Evolutionary conservation across 2,797 vertebrate genomes (phyloP).

Genomic region (Hemibagrus guttatus): DNA sequence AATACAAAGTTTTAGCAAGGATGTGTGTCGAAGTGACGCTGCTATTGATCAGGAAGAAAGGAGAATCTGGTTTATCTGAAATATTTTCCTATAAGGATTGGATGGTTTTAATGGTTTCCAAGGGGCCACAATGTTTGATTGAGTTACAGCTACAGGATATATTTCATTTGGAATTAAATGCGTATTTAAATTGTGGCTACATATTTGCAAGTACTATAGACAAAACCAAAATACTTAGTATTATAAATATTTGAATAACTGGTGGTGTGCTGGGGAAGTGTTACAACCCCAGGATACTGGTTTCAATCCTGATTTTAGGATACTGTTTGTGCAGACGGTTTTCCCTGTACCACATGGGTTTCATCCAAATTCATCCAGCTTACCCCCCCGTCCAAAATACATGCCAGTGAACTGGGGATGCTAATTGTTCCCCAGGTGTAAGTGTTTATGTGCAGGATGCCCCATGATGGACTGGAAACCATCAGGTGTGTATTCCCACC

Average conservation of each 20-base stretch:
- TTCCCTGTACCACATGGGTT: neutral
- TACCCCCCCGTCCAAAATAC: neutral
- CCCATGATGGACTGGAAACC: neutral
- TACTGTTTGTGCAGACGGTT: neutral
- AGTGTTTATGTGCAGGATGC: neutral
- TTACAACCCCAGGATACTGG: neutral
- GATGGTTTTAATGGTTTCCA: neutral
- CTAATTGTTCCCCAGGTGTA: neutral
- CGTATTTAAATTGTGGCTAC: neutral
- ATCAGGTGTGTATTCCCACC: neutral
- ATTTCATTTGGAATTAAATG: neutral
- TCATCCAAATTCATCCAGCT: neutral
- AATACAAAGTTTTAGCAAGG: neutral
- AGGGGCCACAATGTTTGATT: neutral
- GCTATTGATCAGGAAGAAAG: neutral
- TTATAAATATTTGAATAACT: neutral
- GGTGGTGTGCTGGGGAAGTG: neutral
- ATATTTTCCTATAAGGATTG: neutral
- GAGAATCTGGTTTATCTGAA: neutral
- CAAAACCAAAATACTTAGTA: neutral
- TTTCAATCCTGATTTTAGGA: neutral
- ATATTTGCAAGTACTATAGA: neutral
- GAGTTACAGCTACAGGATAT: neutral
- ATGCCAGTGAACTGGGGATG: conserved; percentile 5
- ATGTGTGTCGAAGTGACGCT: neutral